Conservation (phyloP, 2,113 vertebrate species). For the Crotalus viridis region DNA sequence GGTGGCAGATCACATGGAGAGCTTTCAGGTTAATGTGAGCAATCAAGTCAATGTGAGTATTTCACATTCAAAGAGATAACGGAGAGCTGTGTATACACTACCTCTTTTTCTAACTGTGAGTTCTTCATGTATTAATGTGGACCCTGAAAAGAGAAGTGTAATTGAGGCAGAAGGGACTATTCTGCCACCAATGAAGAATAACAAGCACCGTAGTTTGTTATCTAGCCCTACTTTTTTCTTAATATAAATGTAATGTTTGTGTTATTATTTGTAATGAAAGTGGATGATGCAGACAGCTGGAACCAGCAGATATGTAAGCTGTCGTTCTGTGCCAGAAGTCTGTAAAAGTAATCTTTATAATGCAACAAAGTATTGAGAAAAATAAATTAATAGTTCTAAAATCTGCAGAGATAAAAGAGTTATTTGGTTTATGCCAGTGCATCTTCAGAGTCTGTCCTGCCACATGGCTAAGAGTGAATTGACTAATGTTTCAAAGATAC, state of each 20-base stretch:
- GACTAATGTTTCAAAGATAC: fast-evolving
- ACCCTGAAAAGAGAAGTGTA: neutral
- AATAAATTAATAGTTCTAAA: neutral
- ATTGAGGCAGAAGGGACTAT: neutral
- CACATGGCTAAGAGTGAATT: fast-evolving
- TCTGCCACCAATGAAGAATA: neutral
- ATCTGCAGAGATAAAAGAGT: neutral
- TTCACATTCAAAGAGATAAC: neutral
- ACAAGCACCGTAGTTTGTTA: neutral
- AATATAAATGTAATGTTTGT: neutral
- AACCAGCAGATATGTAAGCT: neutral
- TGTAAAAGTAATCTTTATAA: slow-evolving; percentile 14
- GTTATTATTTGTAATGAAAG: neutral
- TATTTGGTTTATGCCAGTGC: fast-evolving
- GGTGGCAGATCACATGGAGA: neutral
- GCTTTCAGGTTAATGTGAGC: neutral
- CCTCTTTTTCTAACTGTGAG: neutral
- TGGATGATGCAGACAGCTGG: neutral
- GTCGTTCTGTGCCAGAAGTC: slow-evolving; percentile 19
- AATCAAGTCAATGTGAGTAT: neutral
- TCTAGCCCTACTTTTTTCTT: neutral
- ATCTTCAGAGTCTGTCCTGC: neutral
- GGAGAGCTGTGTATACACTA: neutral
- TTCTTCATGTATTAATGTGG: neutral
- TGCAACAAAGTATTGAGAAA: neutral